Conservation (phyloP, 1,140 invertebrate species). For the Apolygus lucorum region DNA sequence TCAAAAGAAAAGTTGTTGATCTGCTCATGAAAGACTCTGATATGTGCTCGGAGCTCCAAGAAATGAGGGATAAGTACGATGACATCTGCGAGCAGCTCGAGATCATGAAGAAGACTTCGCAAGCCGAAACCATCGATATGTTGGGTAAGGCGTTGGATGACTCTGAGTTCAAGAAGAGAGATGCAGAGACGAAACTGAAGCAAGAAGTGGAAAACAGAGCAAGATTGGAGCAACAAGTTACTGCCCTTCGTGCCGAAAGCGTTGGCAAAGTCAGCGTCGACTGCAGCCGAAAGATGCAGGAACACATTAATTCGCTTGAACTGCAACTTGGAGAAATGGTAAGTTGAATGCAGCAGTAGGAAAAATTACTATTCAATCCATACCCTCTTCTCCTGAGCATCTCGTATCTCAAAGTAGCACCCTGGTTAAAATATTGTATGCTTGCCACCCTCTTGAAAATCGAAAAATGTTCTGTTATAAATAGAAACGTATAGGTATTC, state of each 20-base stretch:
- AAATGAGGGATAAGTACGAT: not conserved
- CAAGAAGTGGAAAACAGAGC: not conserved
- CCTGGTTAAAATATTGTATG: not conserved
- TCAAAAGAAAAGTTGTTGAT: constrained; percentile 11
- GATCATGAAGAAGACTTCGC: not conserved
- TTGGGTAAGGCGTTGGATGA: not conserved
- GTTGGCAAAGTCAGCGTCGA: constrained; percentile 2
- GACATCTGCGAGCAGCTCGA: not conserved
- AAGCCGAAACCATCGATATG: not conserved
- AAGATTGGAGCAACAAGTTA: not conserved
- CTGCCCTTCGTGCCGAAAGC: not conserved
- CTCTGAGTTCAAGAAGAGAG: not conserved
- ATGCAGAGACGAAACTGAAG: not conserved
- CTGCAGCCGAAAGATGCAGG: not conserved
- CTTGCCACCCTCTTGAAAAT: not conserved
- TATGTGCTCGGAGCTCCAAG: not conserved
- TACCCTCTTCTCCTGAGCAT: not conserved
- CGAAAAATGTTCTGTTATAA: not conserved
- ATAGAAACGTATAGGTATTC: not conserved
- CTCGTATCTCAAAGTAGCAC: not conserved
- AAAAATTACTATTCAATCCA: not conserved
- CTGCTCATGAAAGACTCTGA: constrained; percentile 3
- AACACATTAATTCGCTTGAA: not conserved
- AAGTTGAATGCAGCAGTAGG: not conserved
- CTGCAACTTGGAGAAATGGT: not conserved